These are phyloP conservation scores for Onychostruthus taczanowskii DNA, from an alignment of 2,113 vertebrate species.

Conservation along the genomic window DNA sequence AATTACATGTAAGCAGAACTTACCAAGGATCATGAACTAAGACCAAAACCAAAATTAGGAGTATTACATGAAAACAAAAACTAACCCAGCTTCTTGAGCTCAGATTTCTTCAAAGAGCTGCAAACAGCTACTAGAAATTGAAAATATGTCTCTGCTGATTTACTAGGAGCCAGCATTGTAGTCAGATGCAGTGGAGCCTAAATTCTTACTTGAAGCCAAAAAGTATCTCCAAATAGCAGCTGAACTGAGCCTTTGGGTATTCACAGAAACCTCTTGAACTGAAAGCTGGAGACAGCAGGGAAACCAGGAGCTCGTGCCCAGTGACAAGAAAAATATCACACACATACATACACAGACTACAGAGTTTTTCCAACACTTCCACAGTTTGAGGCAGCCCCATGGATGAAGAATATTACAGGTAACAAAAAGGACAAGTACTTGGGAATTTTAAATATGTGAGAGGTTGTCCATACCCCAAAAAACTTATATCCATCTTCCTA, in stretches of 20 bases:
- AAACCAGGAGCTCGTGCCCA: not conserved
- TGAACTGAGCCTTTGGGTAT: not conserved
- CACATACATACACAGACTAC: no score
- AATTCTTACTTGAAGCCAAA: slow-evolving; percentile 8
- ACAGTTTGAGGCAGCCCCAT: not conserved
- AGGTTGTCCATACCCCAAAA: not conserved
- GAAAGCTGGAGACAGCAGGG: not conserved
- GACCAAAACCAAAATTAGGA: not conserved
- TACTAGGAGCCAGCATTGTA: not conserved
- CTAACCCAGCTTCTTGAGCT: not conserved
- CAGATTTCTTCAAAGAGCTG: not conserved
- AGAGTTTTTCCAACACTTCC: not conserved
- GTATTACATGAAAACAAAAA: not conserved
- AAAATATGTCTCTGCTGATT: not conserved
- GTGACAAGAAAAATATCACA: not conserved
- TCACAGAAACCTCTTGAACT: not conserved
- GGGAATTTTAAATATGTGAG: not conserved
- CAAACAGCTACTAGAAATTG: not conserved
- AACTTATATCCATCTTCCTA: not conserved
- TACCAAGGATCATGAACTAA: not conserved
- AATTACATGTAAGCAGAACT: not conserved
- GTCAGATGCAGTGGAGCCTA: not conserved
- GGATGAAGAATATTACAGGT: not conserved
- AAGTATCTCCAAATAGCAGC: not conserved
- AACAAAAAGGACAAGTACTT: not conserved